Evolutionary conservation across 1,140 invertebrate species (phyloP), one percentile per base, ranked within the genome.

Genomic region (Papilio machaon): DNA sequence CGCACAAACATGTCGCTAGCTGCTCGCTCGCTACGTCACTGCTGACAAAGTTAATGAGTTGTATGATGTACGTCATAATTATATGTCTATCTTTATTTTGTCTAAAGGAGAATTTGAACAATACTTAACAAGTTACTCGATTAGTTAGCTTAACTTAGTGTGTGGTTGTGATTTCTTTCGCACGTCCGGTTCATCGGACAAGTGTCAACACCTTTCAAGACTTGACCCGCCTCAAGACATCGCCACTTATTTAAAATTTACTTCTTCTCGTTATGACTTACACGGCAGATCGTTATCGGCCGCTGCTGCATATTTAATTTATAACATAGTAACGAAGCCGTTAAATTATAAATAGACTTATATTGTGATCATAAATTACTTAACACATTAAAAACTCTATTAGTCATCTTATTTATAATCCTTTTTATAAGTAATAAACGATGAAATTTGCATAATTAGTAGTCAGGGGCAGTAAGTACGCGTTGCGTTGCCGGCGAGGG

Each of bases 371-470:
- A 23, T 74, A 74, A 74, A 74, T 46, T 74, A 47, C 46, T 74
- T 47, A 17, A 23, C 17, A 47, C 73, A 74, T 74, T 74, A 47
- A 74, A 23, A 47, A 19, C 7, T 47, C 13, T 23, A 47, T 47
- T 43, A 47, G 17, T 43, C 73, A 47, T 46, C 15, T 74, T 74
- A 74, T 74, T 74, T 74, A 74, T 47, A 47, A 74, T 46, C 73
- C 73, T 74, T 74, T 74, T 74, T 13, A 74, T 46, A 9, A 17
- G 73, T 47, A 74, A 43, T 74, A 74, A 74, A 74, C 8, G 73
- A 47, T 9, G 43, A 47, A n/a, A 74, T 74, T 74, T 74, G 46
- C 73, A 74, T 74, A 74, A 74, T 46, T 74, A 74, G n/a, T 23
- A 74, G 17, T 19, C n/a, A 74, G 19, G 38, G 73, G n/a, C 38